Evolutionary conservation across 2,888 invertebrate genomes (phyloP).

Genomic region (Camponotus fellah): DNA sequence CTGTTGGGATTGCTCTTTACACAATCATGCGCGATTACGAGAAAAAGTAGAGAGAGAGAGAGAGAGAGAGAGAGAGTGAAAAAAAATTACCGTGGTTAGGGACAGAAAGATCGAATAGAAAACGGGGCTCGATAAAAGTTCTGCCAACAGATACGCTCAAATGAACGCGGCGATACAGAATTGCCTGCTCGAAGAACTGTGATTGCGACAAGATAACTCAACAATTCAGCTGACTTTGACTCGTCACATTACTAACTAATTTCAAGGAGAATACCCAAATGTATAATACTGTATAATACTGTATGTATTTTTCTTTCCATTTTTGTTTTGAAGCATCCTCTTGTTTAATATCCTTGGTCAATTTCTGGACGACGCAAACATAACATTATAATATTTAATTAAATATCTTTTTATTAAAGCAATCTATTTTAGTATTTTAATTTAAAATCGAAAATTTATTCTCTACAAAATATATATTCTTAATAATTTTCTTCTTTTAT

Average conservation of each 20-base stretch:
- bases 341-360: background rate
- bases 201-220: conserved; percentile 49
- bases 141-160: conserved; percentile 49
- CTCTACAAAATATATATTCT: background rate
- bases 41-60: conserved; percentile 44
- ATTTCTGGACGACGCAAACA: background rate
- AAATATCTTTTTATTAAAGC: background rate
- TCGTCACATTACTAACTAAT: conserved; percentile 41
- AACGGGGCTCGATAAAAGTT: conserved; percentile 46
- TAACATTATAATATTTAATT: background rate
- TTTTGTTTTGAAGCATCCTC: background rate
- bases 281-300: background rate
- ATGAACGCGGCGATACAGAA: conserved; percentile 35
- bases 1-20: conserved; percentile 71
- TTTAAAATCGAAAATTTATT: background rate
- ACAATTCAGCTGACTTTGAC: conserved; percentile 42
- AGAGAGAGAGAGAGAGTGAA: conserved; percentile 48
- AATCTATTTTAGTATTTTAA: background rate
- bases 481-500: too few species aligned
- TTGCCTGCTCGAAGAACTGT: conserved; percentile 22
- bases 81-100: conserved; percentile 44
- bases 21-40: conserved; percentile 64
- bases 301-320: conserved; percentile 4
- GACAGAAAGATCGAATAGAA: background rate
- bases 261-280: conserved; percentile 23